Percentiles rank a stretch among this genome's conserved stretches.
Conservation (phyloP, 92 coral and sea anemone genomes). For the Heteractis magnifica region DNA sequence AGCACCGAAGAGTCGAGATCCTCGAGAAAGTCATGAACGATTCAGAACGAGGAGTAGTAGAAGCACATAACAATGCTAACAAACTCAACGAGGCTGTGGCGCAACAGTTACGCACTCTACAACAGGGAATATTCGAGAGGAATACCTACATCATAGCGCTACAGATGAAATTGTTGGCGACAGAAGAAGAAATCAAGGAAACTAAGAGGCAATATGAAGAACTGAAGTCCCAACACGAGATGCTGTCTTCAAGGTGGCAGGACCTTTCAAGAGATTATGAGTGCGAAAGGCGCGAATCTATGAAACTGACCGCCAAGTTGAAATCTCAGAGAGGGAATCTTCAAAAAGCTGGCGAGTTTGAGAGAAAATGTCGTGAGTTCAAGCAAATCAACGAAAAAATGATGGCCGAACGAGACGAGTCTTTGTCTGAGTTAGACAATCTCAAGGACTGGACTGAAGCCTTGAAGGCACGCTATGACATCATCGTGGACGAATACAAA, state of each 20-base stretch:
- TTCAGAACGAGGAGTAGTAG: conserved; percentile 38
- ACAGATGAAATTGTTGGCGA: conserved; percentile 63
- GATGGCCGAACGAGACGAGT: conserved; percentile 51
- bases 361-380: conserved; percentile 46
- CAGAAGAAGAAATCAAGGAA: conserved; percentile 47
- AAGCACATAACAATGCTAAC: conserved; percentile 40
- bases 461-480: conserved; percentile 56
- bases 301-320: conserved; percentile 63
- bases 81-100: conserved; percentile 36
- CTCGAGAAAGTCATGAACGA: conserved; percentile 51
- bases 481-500: conserved; percentile 37
- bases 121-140: conserved; percentile 46
- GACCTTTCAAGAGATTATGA: conserved; percentile 45
- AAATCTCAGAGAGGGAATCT: conserved; percentile 58
- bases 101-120: conserved; percentile 31
- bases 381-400: conserved; percentile 45
- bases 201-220: conserved; percentile 23
- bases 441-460: conserved; percentile 74
- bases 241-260: conserved; percentile 42
- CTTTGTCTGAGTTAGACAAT: conserved; percentile 36
- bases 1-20: conserved; percentile 42
- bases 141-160: conserved; percentile 65
- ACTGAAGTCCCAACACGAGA: conserved; percentile 22
- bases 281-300: conserved; percentile 53
- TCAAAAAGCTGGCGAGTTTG: conserved; percentile 39